Base-by-base conservation (phyloP, 1,140 invertebrate genomes). In the Drosophila pruinosa region DNA sequence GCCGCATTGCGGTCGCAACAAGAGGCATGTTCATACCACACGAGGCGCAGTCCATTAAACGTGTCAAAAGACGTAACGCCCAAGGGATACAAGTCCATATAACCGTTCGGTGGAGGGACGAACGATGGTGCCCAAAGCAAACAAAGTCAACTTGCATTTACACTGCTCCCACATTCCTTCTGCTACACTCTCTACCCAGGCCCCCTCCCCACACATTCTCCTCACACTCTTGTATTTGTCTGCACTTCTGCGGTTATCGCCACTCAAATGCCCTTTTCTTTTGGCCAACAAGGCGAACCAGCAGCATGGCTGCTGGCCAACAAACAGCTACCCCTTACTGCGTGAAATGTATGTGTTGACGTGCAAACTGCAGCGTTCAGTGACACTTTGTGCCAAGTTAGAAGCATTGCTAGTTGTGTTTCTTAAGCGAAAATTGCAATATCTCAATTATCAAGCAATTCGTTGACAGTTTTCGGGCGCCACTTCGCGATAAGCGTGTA, bases 1-100 rank as follows among this genome's bases (percentile, higher is more conserved):
- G 68, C 80, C 81, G 76, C 81, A 83, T 65, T 83, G 82, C 82
- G 77, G 62, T 73, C 72, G 69, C 68, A 76, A 70, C 73, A 64
- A 56, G 38, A 59, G 54, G 31, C 10, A 3, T 47, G 12, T 26
- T 28, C 3, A 10, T 4, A 7, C 7, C 28, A 47, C 31, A 36
- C 36, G 71, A 50, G 65, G 58, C 53, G 57, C 65, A 77, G 73
- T 80, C 81, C 81, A 85, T 85, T 85, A 80, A 85, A 81, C 69
- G 81, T 86, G 81, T 86, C 81, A 86, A 78, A 86, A 72, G 77
- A 88, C 61, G 63, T 17, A 54, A 41, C 48, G 61, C 47, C 59
- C 74, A 17, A 28, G 73, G 62, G 73, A 74, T 19, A 54, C 48
- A 31, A 22, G 36, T 17, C 6, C 24, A 48, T 17, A 28, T 15